phyloP scores from a whole-genome alignment of 2,113 vertebrate species.

The Pedionomus torquatus region DNA sequence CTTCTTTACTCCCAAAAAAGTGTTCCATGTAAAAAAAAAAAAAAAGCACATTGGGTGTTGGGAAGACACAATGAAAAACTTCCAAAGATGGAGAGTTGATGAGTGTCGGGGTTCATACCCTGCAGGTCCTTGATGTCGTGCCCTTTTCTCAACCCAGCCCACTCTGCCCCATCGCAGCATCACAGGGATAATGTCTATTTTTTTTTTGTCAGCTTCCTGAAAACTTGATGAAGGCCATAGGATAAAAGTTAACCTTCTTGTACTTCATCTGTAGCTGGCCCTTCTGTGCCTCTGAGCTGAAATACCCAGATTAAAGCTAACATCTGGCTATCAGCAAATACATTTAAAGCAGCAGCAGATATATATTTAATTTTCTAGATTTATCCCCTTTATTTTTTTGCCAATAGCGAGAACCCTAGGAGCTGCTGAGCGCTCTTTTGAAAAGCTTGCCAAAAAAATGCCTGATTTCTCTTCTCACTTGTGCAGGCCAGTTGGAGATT shows the following conservation, averaged over 20 bases:
- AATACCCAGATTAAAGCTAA: background rate
- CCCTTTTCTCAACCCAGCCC: background rate
- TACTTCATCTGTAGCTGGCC: background rate
- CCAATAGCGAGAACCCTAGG: background rate
- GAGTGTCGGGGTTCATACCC: background rate
- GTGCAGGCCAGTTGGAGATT: background rate
- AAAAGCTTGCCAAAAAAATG: conserved; percentile 21
- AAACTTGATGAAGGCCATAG: background rate
- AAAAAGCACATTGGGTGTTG: background rate
- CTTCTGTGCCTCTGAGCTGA: background rate
- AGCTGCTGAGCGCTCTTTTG: conserved; percentile 27
- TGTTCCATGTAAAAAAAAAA: background rate
- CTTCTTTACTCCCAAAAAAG: background rate
- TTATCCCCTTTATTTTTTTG: conserved; percentile 49
- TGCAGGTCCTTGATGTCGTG: background rate
- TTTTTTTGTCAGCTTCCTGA: background rate
- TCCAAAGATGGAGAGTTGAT: background rate
- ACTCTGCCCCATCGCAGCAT: background rate
- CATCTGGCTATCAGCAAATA: conserved; percentile 54
- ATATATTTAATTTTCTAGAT: conserved; percentile 39
- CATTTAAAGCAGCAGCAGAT: background rate
- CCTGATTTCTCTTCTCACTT: conserved; percentile 10
- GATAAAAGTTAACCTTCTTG: conserved; percentile 1
- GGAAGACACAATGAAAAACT: background rate
- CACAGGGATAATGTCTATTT: background rate